These are phyloP conservation scores for Diploptera punctata DNA, from an alignment of 2,888 invertebrate genomes.

Conservation along the genomic window DNA sequence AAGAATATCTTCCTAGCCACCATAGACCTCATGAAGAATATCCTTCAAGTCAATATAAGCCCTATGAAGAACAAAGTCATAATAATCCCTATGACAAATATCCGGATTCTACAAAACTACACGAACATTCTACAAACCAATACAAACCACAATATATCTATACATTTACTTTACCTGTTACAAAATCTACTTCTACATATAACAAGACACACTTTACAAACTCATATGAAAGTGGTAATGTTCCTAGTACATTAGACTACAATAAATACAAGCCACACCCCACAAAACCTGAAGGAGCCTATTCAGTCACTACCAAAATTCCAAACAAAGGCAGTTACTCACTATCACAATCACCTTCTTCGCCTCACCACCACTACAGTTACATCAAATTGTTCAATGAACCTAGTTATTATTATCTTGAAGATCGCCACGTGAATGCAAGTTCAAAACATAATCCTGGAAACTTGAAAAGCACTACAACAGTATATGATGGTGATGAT, in stretches of 20 bases:
- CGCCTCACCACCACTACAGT: background rate
- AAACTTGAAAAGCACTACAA: background rate
- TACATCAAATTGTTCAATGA: slow-evolving; percentile 31
- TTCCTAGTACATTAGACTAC: slow-evolving; percentile 20
- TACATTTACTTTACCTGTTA: background rate
- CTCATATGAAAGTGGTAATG: background rate
- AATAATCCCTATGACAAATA: background rate
- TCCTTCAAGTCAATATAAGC: background rate
- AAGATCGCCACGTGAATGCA: background rate
- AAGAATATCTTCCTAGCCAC: too few relatives aligned
- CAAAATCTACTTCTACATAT: background rate
- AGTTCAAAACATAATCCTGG: background rate
- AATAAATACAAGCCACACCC: slow-evolving; percentile 17
- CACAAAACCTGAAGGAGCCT: background rate
- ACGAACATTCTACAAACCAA: slow-evolving; percentile 9
- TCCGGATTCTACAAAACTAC: background rate
- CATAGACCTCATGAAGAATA: too few relatives aligned
- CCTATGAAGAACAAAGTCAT: background rate
- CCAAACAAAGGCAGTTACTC: slow-evolving; percentile 1
- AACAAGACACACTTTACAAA: background rate
- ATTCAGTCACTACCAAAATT: background rate
- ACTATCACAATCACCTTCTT: background rate
- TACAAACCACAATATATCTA: slow-evolving; percentile 9
- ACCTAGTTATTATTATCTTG: slow-evolving; percentile 23
- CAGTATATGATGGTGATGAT: too few relatives aligned